Evolutionary conservation across 2,888 invertebrate species (phyloP).

Genomic region (Sminthurinus aureus): DNA sequence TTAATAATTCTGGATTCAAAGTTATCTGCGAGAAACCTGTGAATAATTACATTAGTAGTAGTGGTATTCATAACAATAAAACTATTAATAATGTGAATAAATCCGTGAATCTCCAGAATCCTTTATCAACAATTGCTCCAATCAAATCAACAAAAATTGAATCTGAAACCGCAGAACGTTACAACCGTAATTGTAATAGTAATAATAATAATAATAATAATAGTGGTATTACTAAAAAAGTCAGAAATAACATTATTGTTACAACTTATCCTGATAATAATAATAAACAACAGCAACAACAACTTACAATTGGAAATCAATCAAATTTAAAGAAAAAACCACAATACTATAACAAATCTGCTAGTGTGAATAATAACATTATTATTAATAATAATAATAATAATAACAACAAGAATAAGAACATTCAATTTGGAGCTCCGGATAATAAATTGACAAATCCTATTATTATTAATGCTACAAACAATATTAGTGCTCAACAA

Average conservation of each 20-base stretch:
- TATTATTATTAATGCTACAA: background rate
- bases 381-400: background rate
- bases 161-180: slow-evolving; percentile 1
- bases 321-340: background rate
- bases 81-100: background rate
- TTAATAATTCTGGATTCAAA: background rate
- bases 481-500: background rate
- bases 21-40: background rate
- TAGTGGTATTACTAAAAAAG: no score
- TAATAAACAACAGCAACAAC: no score
- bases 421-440: background rate
- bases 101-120: background rate
- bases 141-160: slow-evolving; percentile 7
- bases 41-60: background rate
- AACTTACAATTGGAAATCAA: background rate
- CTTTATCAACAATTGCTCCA: background rate
- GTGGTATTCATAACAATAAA: background rate
- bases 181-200: background rate
- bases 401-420: background rate
- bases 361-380: background rate
- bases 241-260: no score
- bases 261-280: no score
- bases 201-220: background rate
- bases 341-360: background rate
- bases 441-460: background rate